Conservation (phyloP, 2,113 vertebrate genomes). For the Pao palembangensis region DNA sequence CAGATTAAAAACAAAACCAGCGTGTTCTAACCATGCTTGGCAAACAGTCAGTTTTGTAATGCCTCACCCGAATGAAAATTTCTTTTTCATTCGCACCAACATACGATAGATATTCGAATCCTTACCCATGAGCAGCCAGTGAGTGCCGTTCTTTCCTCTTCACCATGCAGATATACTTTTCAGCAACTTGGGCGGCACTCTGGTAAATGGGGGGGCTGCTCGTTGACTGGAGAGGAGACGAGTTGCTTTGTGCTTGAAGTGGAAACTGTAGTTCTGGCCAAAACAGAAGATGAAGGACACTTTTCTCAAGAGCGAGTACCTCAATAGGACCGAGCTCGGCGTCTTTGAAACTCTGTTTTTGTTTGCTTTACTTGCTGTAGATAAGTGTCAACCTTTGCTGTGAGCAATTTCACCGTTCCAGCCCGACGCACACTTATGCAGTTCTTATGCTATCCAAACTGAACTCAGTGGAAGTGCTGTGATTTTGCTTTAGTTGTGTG, state of each 20-base stretch:
- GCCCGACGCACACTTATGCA: no score
- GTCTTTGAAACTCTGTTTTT: constrained; percentile 16
- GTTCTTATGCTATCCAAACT: no score
- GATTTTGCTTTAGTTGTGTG: constrained; percentile 1
- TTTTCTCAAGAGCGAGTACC: constrained; percentile 31
- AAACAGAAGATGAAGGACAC: constrained; percentile 53
- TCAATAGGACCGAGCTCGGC: constrained; percentile 24
- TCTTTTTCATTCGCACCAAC: constrained; percentile 32
- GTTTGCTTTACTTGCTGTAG: constrained; percentile 29
- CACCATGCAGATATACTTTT: constrained; percentile 36
- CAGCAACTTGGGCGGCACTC: constrained; percentile 25
- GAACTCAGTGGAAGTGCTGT: not conserved
- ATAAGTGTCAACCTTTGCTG: constrained; percentile 6
- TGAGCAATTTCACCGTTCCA: no score
- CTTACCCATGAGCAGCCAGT: constrained; percentile 15
- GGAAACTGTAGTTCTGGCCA: constrained; percentile 39
- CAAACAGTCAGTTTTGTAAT: constrained; percentile 39
- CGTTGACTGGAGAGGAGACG: constrained; percentile 29
- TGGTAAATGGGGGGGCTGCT: constrained; percentile 23
- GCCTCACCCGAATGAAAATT: no score
- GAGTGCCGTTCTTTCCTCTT: constrained; percentile 19
- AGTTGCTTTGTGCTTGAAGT: constrained; percentile 52
- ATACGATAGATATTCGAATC: constrained; percentile 26
- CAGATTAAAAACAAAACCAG: constrained; percentile 35
- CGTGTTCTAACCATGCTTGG: constrained; percentile 33